These are phyloP conservation scores for Drepana falcataria DNA, from an alignment of 2,888 invertebrate species.

Conservation along the genomic window DNA sequence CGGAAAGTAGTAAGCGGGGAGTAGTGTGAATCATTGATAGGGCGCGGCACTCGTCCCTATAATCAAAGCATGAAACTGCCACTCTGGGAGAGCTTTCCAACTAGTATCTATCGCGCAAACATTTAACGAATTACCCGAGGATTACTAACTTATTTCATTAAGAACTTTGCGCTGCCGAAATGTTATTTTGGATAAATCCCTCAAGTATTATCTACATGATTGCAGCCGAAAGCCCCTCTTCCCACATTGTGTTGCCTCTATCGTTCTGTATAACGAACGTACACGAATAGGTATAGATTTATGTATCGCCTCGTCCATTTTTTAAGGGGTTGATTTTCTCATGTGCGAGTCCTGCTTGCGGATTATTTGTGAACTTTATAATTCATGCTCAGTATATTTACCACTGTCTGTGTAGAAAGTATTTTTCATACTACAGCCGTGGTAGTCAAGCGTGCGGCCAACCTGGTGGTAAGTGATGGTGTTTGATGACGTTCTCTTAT, in stretches of 20 bases:
- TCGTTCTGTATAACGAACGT: neutral
- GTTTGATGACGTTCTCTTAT: too few relatives aligned
- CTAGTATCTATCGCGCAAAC: slow-evolving; percentile 55
- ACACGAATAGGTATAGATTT: too few relatives aligned
- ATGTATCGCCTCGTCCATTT: too few relatives aligned
- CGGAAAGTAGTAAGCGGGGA: neutral
- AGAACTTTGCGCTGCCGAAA: slow-evolving; percentile 57
- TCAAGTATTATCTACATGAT: slow-evolving; percentile 53
- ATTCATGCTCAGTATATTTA: too few relatives aligned
- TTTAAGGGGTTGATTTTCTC: too few relatives aligned
- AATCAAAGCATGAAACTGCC: slow-evolving; percentile 34
- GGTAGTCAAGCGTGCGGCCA: too few relatives aligned
- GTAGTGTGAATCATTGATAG: slow-evolving; percentile 25
- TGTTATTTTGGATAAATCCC: slow-evolving; percentile 63
- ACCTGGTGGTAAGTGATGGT: too few relatives aligned
- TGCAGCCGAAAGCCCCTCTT: slow-evolving; percentile 39
- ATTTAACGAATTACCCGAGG: slow-evolving; percentile 64
- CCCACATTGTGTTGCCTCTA: slow-evolving; percentile 20
- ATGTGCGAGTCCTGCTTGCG: too few relatives aligned
- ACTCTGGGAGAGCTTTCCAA: slow-evolving; percentile 32
- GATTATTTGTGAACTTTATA: too few relatives aligned
- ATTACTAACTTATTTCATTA: slow-evolving; percentile 71
- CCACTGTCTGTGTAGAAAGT: too few relatives aligned
- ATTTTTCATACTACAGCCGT: too few relatives aligned
- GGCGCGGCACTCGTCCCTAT: slow-evolving; percentile 14